Percentiles rank a stretch among this genome's conserved stretches.
Evolutionary conservation across 53 echinoderm and acorn worm species (phyloP).

Genomic region (Temnopleurus reevesii): DNA sequence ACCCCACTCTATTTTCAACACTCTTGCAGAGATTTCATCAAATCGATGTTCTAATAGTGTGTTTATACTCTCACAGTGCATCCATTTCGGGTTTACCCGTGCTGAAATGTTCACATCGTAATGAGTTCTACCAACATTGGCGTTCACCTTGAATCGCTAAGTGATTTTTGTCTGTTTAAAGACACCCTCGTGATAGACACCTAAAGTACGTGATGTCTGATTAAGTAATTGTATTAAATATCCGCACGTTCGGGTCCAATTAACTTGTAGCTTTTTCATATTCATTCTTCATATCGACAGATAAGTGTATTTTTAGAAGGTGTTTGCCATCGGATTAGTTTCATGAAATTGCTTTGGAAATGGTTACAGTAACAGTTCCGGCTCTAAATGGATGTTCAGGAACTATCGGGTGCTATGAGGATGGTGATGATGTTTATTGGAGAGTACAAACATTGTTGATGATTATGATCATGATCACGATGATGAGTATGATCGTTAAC

Average conservation of each 20-base stretch:
- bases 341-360: too few relatives aligned
- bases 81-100: not conserved
- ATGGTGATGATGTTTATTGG: too few relatives aligned
- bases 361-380: too few relatives aligned
- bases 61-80: not conserved
- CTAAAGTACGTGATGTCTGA: constrained; percentile 8
- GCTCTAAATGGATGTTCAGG: too few relatives aligned
- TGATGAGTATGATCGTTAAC: too few relatives aligned
- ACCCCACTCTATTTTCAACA: constrained; percentile 31
- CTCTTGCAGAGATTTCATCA: not conserved
- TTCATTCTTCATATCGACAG: not conserved
- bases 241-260: constrained; percentile 12
- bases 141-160: constrained; percentile 4
- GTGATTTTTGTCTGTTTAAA: constrained; percentile 20
- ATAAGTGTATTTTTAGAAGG: not conserved
- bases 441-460: too few relatives aligned
- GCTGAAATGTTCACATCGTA: not conserved
- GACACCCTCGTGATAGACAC: not conserved
- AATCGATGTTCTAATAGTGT: not conserved
- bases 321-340: not conserved
- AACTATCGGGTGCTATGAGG: too few relatives aligned
- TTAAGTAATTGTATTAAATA: not conserved
- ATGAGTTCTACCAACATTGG: not conserved
- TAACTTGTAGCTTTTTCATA: not conserved
- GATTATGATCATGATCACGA: too few relatives aligned